These are phyloP conservation scores for Tillus elongatus DNA, from an alignment of 2,888 invertebrate species.

Conservation along the genomic window DNA sequence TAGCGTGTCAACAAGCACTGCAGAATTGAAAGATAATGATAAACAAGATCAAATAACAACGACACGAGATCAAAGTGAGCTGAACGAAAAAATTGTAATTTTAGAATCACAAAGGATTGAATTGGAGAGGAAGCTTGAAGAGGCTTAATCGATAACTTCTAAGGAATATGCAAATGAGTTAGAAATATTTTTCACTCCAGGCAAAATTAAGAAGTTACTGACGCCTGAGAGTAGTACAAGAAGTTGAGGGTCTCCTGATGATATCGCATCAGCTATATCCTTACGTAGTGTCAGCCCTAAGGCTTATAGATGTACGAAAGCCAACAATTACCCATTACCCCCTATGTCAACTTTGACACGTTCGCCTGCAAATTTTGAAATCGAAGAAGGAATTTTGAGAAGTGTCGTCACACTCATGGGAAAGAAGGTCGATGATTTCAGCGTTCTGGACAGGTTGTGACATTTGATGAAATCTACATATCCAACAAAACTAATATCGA, in stretches of 20 bases:
- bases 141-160: no score
- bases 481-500: constrained; percentile 22
- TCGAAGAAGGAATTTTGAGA: constrained; percentile 10
- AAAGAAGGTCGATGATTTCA: constrained; percentile 8
- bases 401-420: constrained; percentile 11
- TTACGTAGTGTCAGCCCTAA: constrained; percentile 15
- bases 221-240: neutral
- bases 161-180: no score
- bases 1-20: no score
- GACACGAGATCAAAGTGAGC: no score
- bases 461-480: constrained; percentile 26
- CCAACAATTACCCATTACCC: constrained; percentile 11
- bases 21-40: no score
- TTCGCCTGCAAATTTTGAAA: constrained; percentile 11
- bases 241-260: constrained; percentile 12
- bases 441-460: constrained; percentile 13
- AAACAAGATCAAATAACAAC: no score
- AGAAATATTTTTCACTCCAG: constrained; percentile 3
- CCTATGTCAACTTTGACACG: constrained; percentile 14
- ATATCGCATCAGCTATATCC: constrained; percentile 15
- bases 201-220: constrained; percentile 10
- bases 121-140: no score
- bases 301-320: constrained; percentile 15
- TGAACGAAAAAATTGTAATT: no score
- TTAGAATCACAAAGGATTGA: no score